Evolutionary conservation across 2,797 vertebrate species (phyloP), one percentile per base, ranked within the genome.

Genomic region (Monodelphis domestica): DNA sequence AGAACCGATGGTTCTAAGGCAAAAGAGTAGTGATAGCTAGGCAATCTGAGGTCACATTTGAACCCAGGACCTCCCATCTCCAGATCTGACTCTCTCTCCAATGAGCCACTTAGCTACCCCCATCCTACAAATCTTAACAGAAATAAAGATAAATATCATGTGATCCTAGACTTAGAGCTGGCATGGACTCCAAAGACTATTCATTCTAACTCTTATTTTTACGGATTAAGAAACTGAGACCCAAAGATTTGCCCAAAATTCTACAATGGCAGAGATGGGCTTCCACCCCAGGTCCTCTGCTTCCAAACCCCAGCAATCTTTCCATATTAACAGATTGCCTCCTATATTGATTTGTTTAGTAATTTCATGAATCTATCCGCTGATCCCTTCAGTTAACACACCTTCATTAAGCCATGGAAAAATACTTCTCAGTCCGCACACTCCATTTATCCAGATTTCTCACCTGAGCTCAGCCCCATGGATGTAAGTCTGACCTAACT

Each of bases 301-400:
- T 45, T 38, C 38, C 70, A 78, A 24, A 3, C 15, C 3, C 3
- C 70, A 78, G 21, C 6, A 45, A n/a, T 78, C 70, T 78, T 10
- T 38, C 33, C 33, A 21, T 38, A 70, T 38, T n/a, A 17, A 14
- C n/a, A 70, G 59, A 54, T 53, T 90, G 50, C 33, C 53, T 94
- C 91, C 87, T 54, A 90, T 3, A 91, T 90, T 5, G 89, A 30
- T 95, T 33, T 50, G 55, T 57, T 70, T 53, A 38, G 90, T 12
- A 89, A 55, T 92, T 95, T 92, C 50, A 92, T 91, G 38, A 89
- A 56, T 45, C 90, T 94, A 91, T 51, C 84, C 84, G 92, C 90
- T 57, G 94, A 92, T 88, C 11, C 11, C 89, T 17, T 78, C 70
- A 45, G 70, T 50, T 3, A 3, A 50, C 9, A 50, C 70, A 84